Percentiles rank a stretch among this genome's conserved stretches.
Conservation (phyloP, 1,140 invertebrate genomes). For the Drosophila melanica region DNA sequence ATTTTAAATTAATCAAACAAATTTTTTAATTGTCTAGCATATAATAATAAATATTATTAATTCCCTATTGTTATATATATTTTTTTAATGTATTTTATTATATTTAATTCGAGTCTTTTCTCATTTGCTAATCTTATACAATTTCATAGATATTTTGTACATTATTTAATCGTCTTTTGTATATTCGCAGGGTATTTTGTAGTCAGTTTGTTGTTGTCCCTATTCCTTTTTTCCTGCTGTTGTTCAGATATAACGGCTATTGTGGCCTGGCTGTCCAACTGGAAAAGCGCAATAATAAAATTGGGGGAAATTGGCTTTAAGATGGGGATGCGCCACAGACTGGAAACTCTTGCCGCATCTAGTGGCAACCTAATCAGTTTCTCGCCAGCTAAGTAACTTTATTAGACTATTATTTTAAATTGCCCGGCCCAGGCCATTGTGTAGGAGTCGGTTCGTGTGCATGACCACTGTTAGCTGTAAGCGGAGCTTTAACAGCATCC, state of each 20-base stretch:
- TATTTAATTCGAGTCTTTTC: background rate
- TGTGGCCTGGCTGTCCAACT: slow-evolving; percentile 51
- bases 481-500: slow-evolving; percentile 9
- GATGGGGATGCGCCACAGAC: slow-evolving; percentile 51
- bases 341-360: slow-evolving; percentile 29
- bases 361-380: slow-evolving; percentile 67
- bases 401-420: slow-evolving; percentile 80
- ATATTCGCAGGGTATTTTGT: slow-evolving; percentile 5
- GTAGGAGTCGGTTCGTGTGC: background rate
- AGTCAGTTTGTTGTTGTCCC: slow-evolving; percentile 14
- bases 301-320: slow-evolving; percentile 76
- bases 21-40: too few species aligned
- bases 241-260: slow-evolving; percentile 23
- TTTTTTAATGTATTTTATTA: too few species aligned
- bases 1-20: too few species aligned
- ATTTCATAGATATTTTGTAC: too few species aligned
- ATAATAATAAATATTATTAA: too few species aligned
- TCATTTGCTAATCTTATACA: background rate
- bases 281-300: slow-evolving; percentile 80
- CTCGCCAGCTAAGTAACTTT: slow-evolving; percentile 77
- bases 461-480: slow-evolving; percentile 13
- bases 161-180: background rate
- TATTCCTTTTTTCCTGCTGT: slow-evolving; percentile 28
- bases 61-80: too few species aligned
- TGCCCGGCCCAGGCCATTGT: slow-evolving; percentile 36